Evolutionary conservation across 2,113 vertebrate species (phyloP).

Genomic region (Erinaceus europaeus): DNA sequence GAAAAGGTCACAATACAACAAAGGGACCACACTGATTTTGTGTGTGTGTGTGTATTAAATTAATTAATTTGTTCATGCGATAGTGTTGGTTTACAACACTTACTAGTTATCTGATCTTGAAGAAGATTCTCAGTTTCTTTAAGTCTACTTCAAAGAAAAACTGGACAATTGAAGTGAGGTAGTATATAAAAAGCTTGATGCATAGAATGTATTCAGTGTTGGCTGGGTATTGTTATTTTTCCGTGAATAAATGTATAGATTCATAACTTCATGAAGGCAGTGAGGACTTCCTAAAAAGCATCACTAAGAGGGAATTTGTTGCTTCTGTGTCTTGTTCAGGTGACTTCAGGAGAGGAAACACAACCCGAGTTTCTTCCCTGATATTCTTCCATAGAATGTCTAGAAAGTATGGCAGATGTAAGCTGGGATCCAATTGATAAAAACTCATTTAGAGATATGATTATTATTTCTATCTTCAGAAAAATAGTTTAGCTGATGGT

Average conservation of each 20-base stretch:
- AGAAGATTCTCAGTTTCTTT: not conserved
- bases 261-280: not conserved
- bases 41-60: too few species aligned
- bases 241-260: not conserved
- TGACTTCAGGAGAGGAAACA: not conserved
- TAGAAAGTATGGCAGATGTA: slow-evolving; percentile 3
- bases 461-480: not conserved
- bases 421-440: not conserved
- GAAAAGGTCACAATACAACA: not conserved
- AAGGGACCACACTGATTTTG: not conserved
- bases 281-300: not conserved
- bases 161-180: slow-evolving; percentile 5
- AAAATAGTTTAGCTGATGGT: too few species aligned
- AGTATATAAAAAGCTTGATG: not conserved
- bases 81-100: too few species aligned
- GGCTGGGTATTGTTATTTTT: not conserved
- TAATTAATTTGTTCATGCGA: too few species aligned
- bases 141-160: not conserved
- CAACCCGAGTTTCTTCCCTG: not conserved
- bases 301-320: not conserved
- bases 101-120: not conserved
- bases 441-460: not conserved
- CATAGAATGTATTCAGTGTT: not conserved
- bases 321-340: not conserved
- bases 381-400: not conserved